Conservation (phyloP, 2,113 vertebrate species). For the Clinocottus analis region DNA sequence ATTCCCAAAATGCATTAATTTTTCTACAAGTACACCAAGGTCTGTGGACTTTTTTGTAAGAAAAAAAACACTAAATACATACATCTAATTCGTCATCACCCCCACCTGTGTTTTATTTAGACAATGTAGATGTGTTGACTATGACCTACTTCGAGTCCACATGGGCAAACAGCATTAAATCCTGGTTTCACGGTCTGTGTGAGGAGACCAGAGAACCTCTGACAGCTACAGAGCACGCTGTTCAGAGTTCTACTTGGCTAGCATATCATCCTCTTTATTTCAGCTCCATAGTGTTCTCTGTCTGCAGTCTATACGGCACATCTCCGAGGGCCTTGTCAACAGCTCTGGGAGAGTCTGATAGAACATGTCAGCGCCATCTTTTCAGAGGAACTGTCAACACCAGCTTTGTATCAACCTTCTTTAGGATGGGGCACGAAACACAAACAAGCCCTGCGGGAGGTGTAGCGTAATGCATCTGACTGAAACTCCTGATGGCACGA, state of each 20-base stretch:
- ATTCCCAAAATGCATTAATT: conserved; percentile 50
- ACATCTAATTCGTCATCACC: conserved; percentile 57
- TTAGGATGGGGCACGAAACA: conserved; percentile 62
- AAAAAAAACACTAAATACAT: conserved; percentile 31
- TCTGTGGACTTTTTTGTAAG: conserved; percentile 21
- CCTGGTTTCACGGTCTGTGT: conserved; percentile 32
- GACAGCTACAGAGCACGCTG: conserved; percentile 52
- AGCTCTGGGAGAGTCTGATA: conserved; percentile 69
- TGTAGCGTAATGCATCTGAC: conserved; percentile 14
- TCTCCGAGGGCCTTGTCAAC: conserved; percentile 74
- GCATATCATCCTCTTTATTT: conserved; percentile 47
- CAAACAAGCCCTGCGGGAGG: conserved; percentile 73
- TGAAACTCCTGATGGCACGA: conserved; percentile 52
- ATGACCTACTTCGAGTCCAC: conserved; percentile 37
- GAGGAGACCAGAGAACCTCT: conserved; percentile 35
- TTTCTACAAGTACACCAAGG: conserved; percentile 27
- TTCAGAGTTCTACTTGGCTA: conserved; percentile 42
- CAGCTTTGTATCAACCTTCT: conserved; percentile 71
- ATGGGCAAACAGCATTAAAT: conserved; percentile 22
- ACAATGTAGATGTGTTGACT: conserved; percentile 22
- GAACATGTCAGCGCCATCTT: conserved; percentile 77
- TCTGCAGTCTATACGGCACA: conserved; percentile 52
- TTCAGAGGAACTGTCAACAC: conserved; percentile 73
- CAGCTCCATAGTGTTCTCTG: conserved; percentile 31
- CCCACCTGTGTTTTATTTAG: conserved; percentile 36